phyloP scores from a whole-genome alignment of 2,888 invertebrate species.

The Epinotia brunnichana region DNA sequence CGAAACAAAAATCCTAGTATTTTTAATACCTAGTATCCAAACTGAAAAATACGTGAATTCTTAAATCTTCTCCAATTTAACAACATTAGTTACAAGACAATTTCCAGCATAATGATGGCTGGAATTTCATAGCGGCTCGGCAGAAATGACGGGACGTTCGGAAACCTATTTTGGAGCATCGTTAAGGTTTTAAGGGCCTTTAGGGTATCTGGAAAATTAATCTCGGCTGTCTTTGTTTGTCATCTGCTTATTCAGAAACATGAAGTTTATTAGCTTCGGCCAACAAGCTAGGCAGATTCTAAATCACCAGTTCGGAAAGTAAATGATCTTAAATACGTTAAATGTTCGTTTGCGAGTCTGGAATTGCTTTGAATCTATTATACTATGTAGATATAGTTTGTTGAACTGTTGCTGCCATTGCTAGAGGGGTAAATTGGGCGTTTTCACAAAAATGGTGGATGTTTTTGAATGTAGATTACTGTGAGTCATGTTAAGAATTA shows the following conservation, averaged over 20 bases:
- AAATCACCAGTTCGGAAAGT: neutral
- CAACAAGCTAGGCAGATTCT: neutral
- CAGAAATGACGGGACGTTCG: slow-evolving; percentile 21
- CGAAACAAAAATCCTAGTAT: slow-evolving; percentile 6
- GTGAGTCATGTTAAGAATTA: too few relatives aligned
- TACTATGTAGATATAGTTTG: too few relatives aligned
- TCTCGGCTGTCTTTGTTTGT: slow-evolving; percentile 26
- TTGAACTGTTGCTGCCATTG: too few relatives aligned
- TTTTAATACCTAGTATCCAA: slow-evolving; percentile 12
- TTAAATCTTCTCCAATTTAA: slow-evolving; percentile 51
- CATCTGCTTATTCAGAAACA: slow-evolving; percentile 16
- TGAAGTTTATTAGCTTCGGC: slow-evolving; percentile 10
- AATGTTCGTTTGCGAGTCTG: neutral
- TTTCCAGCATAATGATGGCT: slow-evolving; percentile 45
- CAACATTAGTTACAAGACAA: slow-evolving; percentile 50
- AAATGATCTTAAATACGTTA: neutral
- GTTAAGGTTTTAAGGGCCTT: slow-evolving; percentile 31
- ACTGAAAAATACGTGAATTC: slow-evolving; percentile 4
- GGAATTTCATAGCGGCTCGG: slow-evolving; percentile 28
- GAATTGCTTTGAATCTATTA: neutral
- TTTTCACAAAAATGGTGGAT: too few relatives aligned
- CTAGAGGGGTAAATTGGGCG: too few relatives aligned
- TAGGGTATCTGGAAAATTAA: slow-evolving; percentile 29
- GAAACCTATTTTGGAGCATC: slow-evolving; percentile 32
- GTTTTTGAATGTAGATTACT: too few relatives aligned